Conservation (phyloP, 2,113 vertebrate genomes). For the Oryzias celebensis region DNA sequence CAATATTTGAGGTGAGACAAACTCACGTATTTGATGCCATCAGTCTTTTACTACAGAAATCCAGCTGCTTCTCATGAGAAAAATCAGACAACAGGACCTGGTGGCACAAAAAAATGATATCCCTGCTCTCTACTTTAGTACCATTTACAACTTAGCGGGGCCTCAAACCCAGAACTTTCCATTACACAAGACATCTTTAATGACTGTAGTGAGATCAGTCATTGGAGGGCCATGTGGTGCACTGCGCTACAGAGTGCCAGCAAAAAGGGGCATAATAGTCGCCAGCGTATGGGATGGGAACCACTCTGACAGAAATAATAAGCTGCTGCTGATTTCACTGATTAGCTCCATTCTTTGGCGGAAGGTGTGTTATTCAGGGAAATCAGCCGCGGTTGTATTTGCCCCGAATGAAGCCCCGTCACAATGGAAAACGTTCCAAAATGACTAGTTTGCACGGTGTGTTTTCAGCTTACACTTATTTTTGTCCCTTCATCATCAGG, state of each 20-base stretch:
- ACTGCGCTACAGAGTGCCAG: neutral
- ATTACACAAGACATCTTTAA: no score
- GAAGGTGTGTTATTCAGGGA: conserved; percentile 50
- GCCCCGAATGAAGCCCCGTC: conserved; percentile 4
- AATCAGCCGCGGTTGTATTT: conserved; percentile 61
- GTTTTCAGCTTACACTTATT: conserved; percentile 77
- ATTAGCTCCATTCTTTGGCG: conserved; percentile 53
- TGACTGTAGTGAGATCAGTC: no score
- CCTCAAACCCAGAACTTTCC: no score
- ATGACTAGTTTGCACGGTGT: neutral
- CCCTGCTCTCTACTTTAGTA: no score
- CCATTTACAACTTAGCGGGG: no score
- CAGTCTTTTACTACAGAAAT: no score
- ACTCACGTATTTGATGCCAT: no score
- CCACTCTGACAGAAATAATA: conserved; percentile 55
- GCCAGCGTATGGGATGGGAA: conserved; percentile 28
- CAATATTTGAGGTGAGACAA: no score
- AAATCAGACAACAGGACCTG: no score
- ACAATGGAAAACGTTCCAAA: neutral
- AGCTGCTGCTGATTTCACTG: conserved; percentile 53
- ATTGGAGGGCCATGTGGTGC: no score
- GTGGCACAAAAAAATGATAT: no score
- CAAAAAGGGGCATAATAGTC: conserved; percentile 6
- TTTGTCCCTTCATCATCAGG: conserved; percentile 80
- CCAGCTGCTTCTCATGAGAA: no score